Evolutionary conservation across 1,140 invertebrate species (phyloP), one percentile per base, ranked within the genome.

Genomic region (Aethina tumida): DNA sequence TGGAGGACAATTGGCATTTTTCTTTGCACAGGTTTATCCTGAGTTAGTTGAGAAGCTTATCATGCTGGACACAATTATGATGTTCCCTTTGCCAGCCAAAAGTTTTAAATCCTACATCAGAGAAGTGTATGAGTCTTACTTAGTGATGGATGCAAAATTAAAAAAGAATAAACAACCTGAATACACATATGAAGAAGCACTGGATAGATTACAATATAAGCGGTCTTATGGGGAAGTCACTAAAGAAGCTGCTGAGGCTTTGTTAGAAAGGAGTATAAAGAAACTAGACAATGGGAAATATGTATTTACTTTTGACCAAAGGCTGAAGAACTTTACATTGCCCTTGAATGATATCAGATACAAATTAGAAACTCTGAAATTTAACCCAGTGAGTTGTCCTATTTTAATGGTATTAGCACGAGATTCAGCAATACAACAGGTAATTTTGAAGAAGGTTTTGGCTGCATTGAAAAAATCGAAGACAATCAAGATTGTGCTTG

Each of bases 111-210:
- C 43, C 6, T 35, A 32, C n/a, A 27, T 66, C 15, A 56, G 37
- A 43, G 19, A 45, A 5, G 19, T 49, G 2, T 52, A 61, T 33
- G 54, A 66, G 10, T 28, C 45, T 1, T 37, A 45, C 17, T 43
- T 60, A 27, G 50, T 45, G 43, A 47, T 43, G 3, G 45, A 58
- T 34, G 41, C 52, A 12, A 43, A 52, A n/a, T 49, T 55, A 39
- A 51, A 58, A 43, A 49, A 32, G 3, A 33, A 35, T n/a, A 26
- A 47, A 8, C 40, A 51, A n/a, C 58, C 42, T 3, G 41, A 42
- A 2, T 71, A 73, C 41, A 65, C 65, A 2, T 67, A 67, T 35
- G 63, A 73, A 10, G 65, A 74, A 53, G 61, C 68, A 3, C 20
- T 75, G 2, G 39, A 67, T 5, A 54, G 62, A 16, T 31, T 75